Evolutionary conservation across 2,113 vertebrate genomes (phyloP).

Genomic region (Apodemus speciosus): DNA sequence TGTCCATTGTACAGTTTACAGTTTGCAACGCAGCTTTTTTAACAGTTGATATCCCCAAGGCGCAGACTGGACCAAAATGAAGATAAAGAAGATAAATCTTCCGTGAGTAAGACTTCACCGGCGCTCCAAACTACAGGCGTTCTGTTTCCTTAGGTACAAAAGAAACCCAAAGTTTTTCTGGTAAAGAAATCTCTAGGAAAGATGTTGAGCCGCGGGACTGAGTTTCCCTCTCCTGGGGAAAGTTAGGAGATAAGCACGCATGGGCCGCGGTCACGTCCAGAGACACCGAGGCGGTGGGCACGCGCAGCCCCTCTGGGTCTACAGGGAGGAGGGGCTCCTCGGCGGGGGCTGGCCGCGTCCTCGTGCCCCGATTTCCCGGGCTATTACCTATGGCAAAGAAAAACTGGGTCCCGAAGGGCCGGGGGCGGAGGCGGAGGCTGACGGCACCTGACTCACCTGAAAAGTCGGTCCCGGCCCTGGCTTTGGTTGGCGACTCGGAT

Average conservation of each 20-base stretch:
- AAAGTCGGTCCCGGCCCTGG: slow-evolving; percentile 93
- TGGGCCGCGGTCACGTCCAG: rapidly evolving
- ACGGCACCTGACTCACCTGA: slow-evolving; percentile 86
- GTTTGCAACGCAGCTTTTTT: neutral
- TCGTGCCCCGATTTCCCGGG: neutral
- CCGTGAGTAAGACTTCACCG: neutral
- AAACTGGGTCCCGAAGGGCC: rapidly evolving
- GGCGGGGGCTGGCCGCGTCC: neutral
- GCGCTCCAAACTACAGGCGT: neutral
- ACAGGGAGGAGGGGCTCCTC: neutral
- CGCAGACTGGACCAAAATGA: neutral
- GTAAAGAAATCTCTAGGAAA: neutral
- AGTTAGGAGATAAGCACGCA: neutral
- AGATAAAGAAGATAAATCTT: neutral
- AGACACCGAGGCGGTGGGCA: too few species aligned
- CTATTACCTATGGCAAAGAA: neutral
- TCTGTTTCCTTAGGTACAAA: neutral
- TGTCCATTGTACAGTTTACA: neutral
- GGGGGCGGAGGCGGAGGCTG: too few species aligned
- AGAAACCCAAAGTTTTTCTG: neutral
- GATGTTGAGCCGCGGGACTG: neutral
- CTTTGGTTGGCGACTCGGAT: slow-evolving; percentile 89
- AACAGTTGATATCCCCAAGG: neutral
- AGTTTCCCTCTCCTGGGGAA: neutral
- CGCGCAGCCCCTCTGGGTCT: neutral